phyloP scores from a whole-genome alignment of 92 coral and sea anemone species.

The Galaxea fascicularis region DNA sequence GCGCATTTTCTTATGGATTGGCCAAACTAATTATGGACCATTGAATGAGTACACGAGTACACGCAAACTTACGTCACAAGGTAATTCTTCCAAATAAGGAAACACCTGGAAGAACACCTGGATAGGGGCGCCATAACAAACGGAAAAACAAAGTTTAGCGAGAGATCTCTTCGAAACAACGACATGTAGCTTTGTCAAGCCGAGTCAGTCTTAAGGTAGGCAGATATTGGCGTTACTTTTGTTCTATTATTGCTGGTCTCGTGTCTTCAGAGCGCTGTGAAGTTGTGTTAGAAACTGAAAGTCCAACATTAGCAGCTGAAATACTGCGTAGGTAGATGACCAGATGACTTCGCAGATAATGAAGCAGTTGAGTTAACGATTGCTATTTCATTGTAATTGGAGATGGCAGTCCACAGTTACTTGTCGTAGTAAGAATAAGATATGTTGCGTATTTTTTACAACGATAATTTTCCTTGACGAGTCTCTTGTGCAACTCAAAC shows the following conservation, averaged over 20 bases:
- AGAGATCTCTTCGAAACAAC: neutral
- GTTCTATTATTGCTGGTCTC: neutral
- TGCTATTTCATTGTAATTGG: neutral
- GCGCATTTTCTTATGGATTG: neutral
- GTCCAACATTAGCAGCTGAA: neutral
- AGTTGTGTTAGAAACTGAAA: neutral
- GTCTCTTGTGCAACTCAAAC: too few species aligned
- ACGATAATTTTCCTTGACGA: too few species aligned
- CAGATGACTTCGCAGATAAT: neutral
- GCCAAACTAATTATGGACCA: too few species aligned
- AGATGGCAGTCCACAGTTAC: neutral
- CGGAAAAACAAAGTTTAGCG: neutral
- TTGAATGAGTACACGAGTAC: too few species aligned
- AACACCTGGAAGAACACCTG: conserved; percentile 1
- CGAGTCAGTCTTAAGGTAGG: conserved; percentile 16
- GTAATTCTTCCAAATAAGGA: conserved; percentile 32
- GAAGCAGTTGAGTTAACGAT: neutral
- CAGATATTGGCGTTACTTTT: neutral
- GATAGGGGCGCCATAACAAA: neutral
- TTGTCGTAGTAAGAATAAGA: neutral
- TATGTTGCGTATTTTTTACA: neutral
- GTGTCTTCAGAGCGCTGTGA: neutral
- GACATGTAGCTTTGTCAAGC: conserved; percentile 1
- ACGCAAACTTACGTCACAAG: conserved; percentile 12
- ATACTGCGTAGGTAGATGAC: neutral